These are phyloP conservation scores for Kryphioiulus occultus DNA, from an alignment of 2,888 invertebrate species.

Conservation along the genomic window DNA sequence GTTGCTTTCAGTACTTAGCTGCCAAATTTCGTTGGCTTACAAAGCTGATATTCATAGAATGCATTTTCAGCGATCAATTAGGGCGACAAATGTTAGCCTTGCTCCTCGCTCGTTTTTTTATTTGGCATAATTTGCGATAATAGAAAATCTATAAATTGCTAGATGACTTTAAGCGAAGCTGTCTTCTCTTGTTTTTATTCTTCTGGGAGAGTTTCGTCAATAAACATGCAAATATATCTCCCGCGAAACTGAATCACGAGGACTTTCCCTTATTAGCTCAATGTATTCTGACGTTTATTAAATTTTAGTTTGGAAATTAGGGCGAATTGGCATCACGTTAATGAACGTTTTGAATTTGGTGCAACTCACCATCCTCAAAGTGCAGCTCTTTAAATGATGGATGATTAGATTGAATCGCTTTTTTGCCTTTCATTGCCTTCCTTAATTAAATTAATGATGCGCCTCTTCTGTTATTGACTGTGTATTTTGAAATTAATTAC, in stretches of 20 bases:
- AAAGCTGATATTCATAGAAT: neutral
- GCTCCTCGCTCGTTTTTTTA: neutral
- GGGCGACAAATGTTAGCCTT: neutral
- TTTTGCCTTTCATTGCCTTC: neutral
- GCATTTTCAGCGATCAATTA: neutral
- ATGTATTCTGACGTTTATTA: neutral
- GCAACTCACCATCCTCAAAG: neutral
- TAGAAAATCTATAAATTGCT: neutral
- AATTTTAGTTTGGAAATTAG: neutral
- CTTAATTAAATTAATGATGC: constrained; percentile 8
- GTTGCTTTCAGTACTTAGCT: too few relatives aligned
- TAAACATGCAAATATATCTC: constrained; percentile 7
- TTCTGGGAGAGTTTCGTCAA: neutral
- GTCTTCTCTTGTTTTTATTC: neutral
- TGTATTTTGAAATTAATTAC: constrained; percentile 22
- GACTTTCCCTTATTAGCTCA: neutral
- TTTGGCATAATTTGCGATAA: neutral
- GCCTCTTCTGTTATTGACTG: neutral
- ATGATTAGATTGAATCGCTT: constrained; percentile 7
- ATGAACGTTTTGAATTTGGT: neutral
- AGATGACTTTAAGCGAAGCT: neutral
- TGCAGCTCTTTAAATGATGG: neutral
- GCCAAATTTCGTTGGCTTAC: neutral
- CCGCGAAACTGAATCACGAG: neutral
- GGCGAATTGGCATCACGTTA: neutral